These are phyloP conservation scores for Chloroceryle inda DNA, from an alignment of 2,797 vertebrate species.

Conservation along the genomic window DNA sequence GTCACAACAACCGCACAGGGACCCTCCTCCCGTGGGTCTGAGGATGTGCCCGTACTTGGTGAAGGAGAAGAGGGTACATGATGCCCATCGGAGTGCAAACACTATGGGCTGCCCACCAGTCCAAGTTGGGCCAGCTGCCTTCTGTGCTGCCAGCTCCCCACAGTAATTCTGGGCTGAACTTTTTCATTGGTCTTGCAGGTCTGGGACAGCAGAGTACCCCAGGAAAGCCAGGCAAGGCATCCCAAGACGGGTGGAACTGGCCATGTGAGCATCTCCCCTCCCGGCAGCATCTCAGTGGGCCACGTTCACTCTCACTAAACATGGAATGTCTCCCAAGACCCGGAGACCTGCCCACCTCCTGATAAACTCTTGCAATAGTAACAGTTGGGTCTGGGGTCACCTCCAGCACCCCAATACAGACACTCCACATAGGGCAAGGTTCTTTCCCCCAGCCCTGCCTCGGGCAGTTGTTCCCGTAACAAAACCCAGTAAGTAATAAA, in stretches of 20 bases:
- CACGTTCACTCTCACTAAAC: neutral
- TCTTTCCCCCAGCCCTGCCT: neutral
- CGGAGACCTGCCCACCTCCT: neutral
- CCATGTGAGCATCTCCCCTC: rapidly evolving
- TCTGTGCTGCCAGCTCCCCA: neutral
- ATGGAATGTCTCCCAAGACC: neutral
- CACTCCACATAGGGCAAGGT: neutral
- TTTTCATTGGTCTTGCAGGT: rapidly evolving
- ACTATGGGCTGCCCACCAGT: rapidly evolving
- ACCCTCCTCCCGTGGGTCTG: neutral
- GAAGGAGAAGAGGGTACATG: rapidly evolving
- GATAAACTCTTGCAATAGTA: neutral
- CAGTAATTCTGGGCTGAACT: rapidly evolving
- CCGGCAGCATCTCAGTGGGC: neutral
- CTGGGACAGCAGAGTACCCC: neutral
- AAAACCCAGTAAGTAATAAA: neutral
- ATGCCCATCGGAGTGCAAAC: neutral
- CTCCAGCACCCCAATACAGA: neutral
- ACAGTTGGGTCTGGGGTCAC: neutral
- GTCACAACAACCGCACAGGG: neutral
- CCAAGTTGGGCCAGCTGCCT: neutral
- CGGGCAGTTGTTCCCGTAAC: neutral
- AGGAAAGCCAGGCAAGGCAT: neutral
- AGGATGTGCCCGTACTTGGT: neutral
- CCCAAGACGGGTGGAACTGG: rapidly evolving